These are phyloP conservation scores for Pollenia griseotomentosa DNA, from an alignment of 2,888 invertebrate genomes.

Conservation along the genomic window DNA sequence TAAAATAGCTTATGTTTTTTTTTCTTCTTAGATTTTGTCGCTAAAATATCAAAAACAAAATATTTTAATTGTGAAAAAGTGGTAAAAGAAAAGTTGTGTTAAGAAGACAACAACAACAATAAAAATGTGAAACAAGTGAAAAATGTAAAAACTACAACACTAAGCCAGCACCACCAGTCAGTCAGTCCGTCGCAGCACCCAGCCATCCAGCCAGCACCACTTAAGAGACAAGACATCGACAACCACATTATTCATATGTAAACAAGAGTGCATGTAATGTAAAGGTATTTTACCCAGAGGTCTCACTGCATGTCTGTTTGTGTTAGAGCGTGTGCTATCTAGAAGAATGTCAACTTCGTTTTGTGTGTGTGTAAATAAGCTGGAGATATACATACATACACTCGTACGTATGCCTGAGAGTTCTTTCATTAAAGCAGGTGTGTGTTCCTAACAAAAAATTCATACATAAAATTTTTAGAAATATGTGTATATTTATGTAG, in stretches of 20 bases:
- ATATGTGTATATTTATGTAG: background rate
- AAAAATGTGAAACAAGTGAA: constrained; percentile 1
- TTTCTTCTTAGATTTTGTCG: constrained; percentile 5
- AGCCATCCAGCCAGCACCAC: constrained; percentile 24
- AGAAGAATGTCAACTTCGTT: constrained; percentile 7
- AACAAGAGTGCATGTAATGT: background rate
- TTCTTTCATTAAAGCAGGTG: constrained; percentile 28
- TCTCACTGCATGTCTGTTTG: background rate
- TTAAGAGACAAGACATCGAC: constrained; percentile 34
- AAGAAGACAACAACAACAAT: background rate
- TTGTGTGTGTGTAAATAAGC: background rate
- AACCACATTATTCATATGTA: constrained; percentile 41
- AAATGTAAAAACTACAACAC: background rate
- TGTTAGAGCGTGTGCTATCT: background rate
- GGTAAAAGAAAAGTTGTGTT: constrained; percentile 33
- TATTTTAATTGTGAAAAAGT: constrained; percentile 31
- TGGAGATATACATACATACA: background rate
- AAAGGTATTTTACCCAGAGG: background rate
- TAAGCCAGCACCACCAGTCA: background rate
- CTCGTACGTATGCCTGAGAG: background rate
- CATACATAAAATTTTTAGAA: constrained; percentile 23
- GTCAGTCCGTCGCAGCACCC: background rate
- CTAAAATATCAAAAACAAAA: background rate
- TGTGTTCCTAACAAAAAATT: constrained; percentile 19
- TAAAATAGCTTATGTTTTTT: background rate